A percentile compares a stretch with the other conserved stretches of the same genome.
phyloP scores from a whole-genome alignment of 2,888 invertebrate genomes.

The Hydraecia micacea region DNA sequence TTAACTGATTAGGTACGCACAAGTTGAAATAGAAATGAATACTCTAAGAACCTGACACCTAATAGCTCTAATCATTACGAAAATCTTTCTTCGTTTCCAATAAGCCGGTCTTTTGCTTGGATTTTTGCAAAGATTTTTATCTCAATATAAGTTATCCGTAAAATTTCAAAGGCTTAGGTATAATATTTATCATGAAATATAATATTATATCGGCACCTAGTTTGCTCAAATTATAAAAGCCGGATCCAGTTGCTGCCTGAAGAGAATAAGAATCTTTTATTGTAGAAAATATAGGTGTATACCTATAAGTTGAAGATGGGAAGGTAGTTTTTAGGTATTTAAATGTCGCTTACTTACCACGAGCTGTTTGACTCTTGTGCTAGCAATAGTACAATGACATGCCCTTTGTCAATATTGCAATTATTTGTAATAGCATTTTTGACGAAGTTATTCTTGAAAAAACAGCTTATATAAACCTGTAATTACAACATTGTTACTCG shows the following conservation, averaged over 20 bases:
- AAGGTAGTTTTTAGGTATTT: neutral
- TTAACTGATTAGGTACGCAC: no score
- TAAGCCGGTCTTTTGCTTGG: neutral
- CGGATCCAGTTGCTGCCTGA: constrained; percentile 28
- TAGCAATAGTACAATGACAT: neutral
- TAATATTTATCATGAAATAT: neutral
- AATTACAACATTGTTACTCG: neutral
- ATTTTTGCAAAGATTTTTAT: neutral
- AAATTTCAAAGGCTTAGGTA: no score
- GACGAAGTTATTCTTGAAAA: constrained; percentile 7
- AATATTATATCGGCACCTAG: neutral
- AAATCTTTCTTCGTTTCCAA: neutral
- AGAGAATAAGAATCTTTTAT: neutral
- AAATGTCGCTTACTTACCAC: neutral
- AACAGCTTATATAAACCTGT: neutral
- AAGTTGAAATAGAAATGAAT: neutral
- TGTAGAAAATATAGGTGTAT: neutral
- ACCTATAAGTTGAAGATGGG: neutral
- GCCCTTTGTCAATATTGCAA: constrained; percentile 45
- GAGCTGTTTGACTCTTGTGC: constrained; percentile 1
- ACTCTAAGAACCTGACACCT: neutral
- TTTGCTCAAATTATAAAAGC: constrained; percentile 4
- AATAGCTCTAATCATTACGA: neutral
- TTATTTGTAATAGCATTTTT: constrained; percentile 41
- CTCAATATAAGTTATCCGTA: neutral